Evolutionary conservation across 2,113 vertebrate genomes (phyloP).

Genomic region (Nansenia antarctica): DNA sequence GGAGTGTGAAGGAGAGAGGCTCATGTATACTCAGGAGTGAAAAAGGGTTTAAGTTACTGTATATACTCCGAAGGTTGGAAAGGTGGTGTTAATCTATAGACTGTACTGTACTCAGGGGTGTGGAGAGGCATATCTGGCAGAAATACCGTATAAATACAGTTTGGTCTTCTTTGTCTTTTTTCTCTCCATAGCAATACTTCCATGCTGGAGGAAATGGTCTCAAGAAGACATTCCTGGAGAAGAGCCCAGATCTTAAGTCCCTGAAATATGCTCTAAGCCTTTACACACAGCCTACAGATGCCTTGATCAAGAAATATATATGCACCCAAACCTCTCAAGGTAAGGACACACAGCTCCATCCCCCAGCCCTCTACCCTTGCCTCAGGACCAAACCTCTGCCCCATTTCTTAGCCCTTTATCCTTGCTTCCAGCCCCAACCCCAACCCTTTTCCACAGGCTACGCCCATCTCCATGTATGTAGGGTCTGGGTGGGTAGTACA

Average conservation of each 20-base stretch:
- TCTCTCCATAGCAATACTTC: constrained; percentile 90
- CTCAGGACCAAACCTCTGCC: not conserved
- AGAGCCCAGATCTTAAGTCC: constrained; percentile 93
- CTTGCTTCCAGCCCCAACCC: not conserved
- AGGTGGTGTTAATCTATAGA: too few relatives aligned
- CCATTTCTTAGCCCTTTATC: not conserved
- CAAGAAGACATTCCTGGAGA: constrained; percentile 97
- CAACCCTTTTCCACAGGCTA: not conserved
- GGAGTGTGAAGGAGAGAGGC: too few relatives aligned
- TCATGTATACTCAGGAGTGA: too few relatives aligned
- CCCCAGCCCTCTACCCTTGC: not conserved
- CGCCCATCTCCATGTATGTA: not conserved
- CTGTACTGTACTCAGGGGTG: too few relatives aligned
- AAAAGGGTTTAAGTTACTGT: too few relatives aligned
- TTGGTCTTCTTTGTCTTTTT: constrained; percentile 8
- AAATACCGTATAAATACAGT: too few relatives aligned
- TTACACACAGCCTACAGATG: constrained; percentile 95
- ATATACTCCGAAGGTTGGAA: too few relatives aligned
- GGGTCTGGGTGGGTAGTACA: not conserved
- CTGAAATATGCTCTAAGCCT: constrained; percentile 95
- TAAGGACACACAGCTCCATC: not conserved
- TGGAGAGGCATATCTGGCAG: too few relatives aligned
- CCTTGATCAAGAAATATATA: constrained; percentile 98
- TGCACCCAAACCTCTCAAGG: constrained; percentile 84
- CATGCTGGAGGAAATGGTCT: constrained; percentile 96